Base-by-base conservation (phyloP, 2,113 vertebrate genomes). In the Dasyprocta punctata region DNA sequence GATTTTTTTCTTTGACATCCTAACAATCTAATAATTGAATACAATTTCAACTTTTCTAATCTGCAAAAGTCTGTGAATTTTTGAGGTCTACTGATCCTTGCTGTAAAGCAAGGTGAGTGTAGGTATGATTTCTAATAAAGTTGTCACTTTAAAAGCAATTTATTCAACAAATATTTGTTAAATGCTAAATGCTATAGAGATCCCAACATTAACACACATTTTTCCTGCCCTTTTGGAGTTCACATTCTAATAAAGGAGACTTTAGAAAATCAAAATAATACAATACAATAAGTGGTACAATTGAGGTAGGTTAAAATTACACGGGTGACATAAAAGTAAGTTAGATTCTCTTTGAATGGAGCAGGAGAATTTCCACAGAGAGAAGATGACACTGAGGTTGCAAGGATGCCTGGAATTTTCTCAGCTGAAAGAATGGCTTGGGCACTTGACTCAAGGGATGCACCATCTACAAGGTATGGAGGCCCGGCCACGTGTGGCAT, bases 281-380 rank as follows among this genome's bases (percentile, higher is more conserved):
- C 92, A 98, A 92, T 97, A 96, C 95, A 97, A 1, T 97, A 93
- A 92, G 58, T 95, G 54, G 88, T n/a, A 81, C 41, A 89, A 26
- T 83, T 94, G 97, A 98, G 98, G 97, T 98, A 98, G 98, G 96
- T 58, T 96, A 77, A 90, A 90, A 94, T 95, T 96, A 96, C 94
- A 98, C 96, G 96, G 96, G 88, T 89, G 82, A 92, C 77, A 96
- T 83, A 94, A 93, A n/a, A 85, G n/a, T 41, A 75, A 54, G 19
- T 38, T 71, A 38, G 71, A 14, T 75, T 75, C 71, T 75, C 38
- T 11, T 75, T 44, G 38, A 75, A 44, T 11, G 13, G 38, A 75
- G 71, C 71, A 44, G 71, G 80, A 63, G 44, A 22, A 30, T 41
- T 54, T 89, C 88, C 81, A 75, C 14, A 85, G 58, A 91, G 47